Evolutionary conservation across 2,113 vertebrate species (phyloP).

Genomic region (Ciconia maguari): DNA sequence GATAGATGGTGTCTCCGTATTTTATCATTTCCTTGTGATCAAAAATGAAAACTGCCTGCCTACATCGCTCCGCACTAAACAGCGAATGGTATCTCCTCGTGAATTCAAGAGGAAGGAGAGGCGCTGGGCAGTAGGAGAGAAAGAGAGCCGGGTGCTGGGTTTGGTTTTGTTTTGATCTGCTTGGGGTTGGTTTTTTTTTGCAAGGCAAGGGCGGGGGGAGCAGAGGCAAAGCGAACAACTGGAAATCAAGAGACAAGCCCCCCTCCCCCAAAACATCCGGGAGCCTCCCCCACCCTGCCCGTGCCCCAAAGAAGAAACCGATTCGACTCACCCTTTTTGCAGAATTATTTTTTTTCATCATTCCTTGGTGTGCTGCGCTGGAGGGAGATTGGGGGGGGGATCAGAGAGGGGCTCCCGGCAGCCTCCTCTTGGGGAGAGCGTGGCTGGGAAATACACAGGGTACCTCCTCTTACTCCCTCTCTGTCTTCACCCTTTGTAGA

Average conservation of each 20-base stretch:
- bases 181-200: background rate
- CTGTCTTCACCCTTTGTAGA: slow-evolving; percentile 14
- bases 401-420: background rate
- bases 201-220: background rate
- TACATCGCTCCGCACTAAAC: background rate
- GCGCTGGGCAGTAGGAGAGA: background rate
- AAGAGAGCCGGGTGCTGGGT: background rate
- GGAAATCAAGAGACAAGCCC: background rate
- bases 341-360: slow-evolving; percentile 88
- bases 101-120: background rate
- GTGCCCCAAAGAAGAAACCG: background rate
- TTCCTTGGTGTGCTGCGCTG: background rate
- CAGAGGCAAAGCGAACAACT: background rate
- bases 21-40: slow-evolving; percentile 1
- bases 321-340: slow-evolving; percentile 80
- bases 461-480: slow-evolving; percentile 14
- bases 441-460: background rate
- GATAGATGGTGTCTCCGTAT: background rate
- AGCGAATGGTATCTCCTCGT: background rate
- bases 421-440: background rate
- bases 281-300: background rate
- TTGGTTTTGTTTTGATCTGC: background rate
- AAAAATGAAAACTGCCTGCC: slow-evolving; percentile 21
- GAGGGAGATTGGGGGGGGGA: background rate
- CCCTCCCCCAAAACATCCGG: background rate